These are phyloP conservation scores for Orestias chungarensis DNA, from an alignment of 2,797 vertebrate genomes.

Conservation along the genomic window DNA sequence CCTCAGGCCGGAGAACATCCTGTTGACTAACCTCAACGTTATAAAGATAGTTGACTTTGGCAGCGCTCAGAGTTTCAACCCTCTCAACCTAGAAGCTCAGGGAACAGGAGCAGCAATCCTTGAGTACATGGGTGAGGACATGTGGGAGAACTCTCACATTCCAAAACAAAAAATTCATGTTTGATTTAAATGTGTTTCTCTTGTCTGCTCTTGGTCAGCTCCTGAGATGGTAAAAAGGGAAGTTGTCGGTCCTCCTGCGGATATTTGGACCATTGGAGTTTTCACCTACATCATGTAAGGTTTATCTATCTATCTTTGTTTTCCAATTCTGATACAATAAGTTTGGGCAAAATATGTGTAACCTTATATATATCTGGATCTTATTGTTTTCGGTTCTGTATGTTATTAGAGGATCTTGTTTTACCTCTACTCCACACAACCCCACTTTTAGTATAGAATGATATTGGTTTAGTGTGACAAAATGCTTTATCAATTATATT, in stretches of 20 bases:
- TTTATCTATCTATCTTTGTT: too few species aligned
- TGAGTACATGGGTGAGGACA: slow-evolving; percentile 83
- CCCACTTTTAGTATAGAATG: background rate
- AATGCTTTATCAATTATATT: background rate
- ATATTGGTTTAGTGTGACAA: background rate
- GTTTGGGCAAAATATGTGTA: too few species aligned
- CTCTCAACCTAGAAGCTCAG: slow-evolving; percentile 84
- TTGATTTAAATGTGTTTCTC: background rate
- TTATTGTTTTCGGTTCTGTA: too few species aligned
- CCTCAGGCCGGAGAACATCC: slow-evolving; percentile 93
- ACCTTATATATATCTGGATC: too few species aligned
- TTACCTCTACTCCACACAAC: background rate
- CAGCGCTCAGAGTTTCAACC: slow-evolving; percentile 91
- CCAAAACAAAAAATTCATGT: background rate
- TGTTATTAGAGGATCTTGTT: background rate
- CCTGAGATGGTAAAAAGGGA: slow-evolving; percentile 95
- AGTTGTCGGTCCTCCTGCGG: slow-evolving; percentile 90
- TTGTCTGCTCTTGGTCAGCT: slow-evolving; percentile 72
- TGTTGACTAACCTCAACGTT: slow-evolving; percentile 86
- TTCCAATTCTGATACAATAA: background rate
- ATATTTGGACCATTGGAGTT: slow-evolving; percentile 91
- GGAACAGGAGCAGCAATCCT: slow-evolving; percentile 82
- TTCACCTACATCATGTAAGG: slow-evolving; percentile 91
- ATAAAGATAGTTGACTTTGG: slow-evolving; percentile 96
- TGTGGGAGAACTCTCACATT: background rate